phyloP scores from a whole-genome alignment of 92 coral and sea anemone genomes.

The Hydrozoanthus gracilis region DNA sequence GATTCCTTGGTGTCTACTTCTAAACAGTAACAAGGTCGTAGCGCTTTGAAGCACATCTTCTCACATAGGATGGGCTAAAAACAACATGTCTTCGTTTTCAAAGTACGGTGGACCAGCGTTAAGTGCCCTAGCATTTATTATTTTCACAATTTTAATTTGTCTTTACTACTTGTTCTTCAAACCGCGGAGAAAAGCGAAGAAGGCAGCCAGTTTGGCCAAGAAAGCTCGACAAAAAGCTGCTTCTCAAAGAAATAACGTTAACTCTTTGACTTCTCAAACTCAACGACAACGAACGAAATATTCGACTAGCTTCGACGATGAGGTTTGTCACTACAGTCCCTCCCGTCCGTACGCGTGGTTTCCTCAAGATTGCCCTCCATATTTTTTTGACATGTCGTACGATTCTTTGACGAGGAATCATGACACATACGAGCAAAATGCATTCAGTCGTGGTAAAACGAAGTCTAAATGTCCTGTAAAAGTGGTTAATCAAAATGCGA shows the following conservation, averaged over 20 bases:
- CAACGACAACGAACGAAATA: not conserved
- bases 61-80: not conserved
- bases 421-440: no score
- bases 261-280: not conserved
- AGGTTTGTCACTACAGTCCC: not conserved
- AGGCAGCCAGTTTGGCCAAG: slow-evolving; percentile 27
- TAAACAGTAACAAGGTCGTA: no score
- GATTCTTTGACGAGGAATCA: not conserved
- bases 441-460: no score
- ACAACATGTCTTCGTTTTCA: slow-evolving; percentile 31
- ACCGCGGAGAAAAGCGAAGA: slow-evolving; percentile 34
- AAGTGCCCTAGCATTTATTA: slow-evolving; percentile 26
- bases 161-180: slow-evolving; percentile 31
- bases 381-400: not conserved
- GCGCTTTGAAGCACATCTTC: no score
- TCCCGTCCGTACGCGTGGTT: not conserved
- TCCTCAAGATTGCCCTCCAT: not conserved
- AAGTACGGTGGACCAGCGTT: slow-evolving; percentile 31
- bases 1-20: no score
- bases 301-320: not conserved
- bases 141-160: slow-evolving; percentile 25
- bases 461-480: not conserved
- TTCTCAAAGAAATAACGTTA: not conserved
- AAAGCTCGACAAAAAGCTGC: slow-evolving; percentile 6
- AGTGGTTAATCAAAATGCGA: not conserved